phyloP scores from a whole-genome alignment of 2,113 vertebrate species.

The Salvelinus sp. region DNA sequence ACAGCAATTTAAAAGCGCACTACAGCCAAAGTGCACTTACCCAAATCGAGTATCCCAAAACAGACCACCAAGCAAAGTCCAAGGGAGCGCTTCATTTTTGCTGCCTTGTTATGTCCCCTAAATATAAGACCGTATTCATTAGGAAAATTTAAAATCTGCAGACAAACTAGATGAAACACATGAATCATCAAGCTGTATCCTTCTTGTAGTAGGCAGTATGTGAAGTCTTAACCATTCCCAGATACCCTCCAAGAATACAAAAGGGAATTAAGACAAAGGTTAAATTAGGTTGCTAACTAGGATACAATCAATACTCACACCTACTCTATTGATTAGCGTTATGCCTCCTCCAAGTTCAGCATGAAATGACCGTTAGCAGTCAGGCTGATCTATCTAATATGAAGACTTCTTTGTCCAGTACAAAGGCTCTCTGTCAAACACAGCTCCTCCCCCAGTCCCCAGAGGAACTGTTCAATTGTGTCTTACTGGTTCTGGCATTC shows the following conservation, averaged over 20 bases:
- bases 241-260: not conserved
- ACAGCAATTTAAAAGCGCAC: not conserved
- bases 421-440: constrained; percentile 53
- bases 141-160: not conserved
- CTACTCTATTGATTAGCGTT: not conserved
- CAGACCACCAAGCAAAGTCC: constrained; percentile 54
- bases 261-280: not conserved
- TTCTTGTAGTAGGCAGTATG: not conserved
- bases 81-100: constrained; percentile 53
- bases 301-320: constrained; percentile 1
- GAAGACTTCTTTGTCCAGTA: constrained; percentile 55
- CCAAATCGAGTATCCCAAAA: constrained; percentile 36
- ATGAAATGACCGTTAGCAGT: not conserved
- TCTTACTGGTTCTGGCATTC: not conserved
- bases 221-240: not conserved
- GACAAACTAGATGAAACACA: not conserved
- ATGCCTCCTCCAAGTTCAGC: not conserved
- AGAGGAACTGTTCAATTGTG: not conserved
- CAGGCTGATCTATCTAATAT: constrained; percentile 10
- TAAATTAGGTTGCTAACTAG: not conserved
- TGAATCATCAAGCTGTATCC: not conserved
- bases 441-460: constrained; percentile 1
- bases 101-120: not conserved
- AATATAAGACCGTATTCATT: not conserved
- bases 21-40: constrained; percentile 47